phyloP scores from a whole-genome alignment of 2,797 vertebrate species.

The Hippocampus kuda region DNA sequence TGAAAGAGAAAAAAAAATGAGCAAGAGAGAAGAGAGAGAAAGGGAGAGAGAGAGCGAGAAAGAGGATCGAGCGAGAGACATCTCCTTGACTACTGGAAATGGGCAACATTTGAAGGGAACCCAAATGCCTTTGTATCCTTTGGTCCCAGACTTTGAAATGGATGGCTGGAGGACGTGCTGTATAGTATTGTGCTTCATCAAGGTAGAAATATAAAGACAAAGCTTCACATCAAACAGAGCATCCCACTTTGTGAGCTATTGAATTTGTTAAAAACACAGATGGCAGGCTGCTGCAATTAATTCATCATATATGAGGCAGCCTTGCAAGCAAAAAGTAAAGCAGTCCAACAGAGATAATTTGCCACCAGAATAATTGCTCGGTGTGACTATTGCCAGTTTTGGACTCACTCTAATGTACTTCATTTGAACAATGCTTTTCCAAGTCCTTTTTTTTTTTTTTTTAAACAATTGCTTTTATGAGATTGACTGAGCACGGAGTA shows the following conservation, averaged over 20 bases:
- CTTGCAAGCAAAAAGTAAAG: conserved; percentile 69
- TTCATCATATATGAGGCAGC: conserved; percentile 74
- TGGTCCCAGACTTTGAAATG: conserved; percentile 66
- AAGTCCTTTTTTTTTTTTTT: neutral
- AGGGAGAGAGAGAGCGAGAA: neutral
- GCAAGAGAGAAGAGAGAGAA: conserved; percentile 1
- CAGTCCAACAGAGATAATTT: conserved; percentile 67
- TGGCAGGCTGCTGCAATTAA: conserved; percentile 74
- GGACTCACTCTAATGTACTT: conserved; percentile 23
- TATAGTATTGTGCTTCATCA: conserved; percentile 69
- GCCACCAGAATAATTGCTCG: conserved; percentile 51
- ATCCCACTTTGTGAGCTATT: conserved; percentile 74
- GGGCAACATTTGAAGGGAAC: conserved; percentile 61
- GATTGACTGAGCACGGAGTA: neutral
- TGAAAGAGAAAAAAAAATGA: conserved; percentile 15
- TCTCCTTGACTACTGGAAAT: conserved; percentile 56
- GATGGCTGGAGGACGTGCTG: conserved; percentile 52
- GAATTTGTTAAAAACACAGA: conserved; percentile 78
- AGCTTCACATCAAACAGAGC: conserved; percentile 75
- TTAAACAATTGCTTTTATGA: neutral
- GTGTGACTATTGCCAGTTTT: conserved; percentile 40
- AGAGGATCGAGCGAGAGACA: neutral
- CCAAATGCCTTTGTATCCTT: conserved; percentile 62
- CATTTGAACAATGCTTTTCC: conserved; percentile 31
- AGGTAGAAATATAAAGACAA: conserved; percentile 70